Evolutionary conservation across 2,888 invertebrate species (phyloP), one percentile per base, ranked within the genome.

Genomic region (Geotrupes spiniger): DNA sequence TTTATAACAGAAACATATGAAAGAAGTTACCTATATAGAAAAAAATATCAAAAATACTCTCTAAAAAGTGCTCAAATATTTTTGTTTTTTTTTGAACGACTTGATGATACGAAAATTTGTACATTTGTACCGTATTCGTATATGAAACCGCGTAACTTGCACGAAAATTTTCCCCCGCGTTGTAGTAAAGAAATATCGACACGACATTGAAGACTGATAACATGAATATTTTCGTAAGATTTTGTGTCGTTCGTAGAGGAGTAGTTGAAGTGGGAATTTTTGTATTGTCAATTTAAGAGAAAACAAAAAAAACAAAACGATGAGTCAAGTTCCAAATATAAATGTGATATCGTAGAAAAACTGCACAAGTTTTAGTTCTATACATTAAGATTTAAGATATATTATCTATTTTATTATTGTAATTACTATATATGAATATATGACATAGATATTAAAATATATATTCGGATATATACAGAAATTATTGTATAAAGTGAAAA

Each of bases 291-390:
- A 42, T 48, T 42, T 48, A 29, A 38, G 37, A 42, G 28, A 15
- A 29, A 31, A 27, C 16, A 16, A 14, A 14, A 43, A 43, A 26
- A 36, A 40, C n/a, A 46, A 21, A 37, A 28, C 15, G 16, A 54
- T 54, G 53, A 59, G 55, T 52, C 53, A 59, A 56, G 53, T 57
- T 57, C 53, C 56, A 59, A 57, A 57, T 56, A 54, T 54, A 56
- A 63, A 65, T 71, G 70, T 71, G 70, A 71, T 71, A 71, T 67
- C 60, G 65, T 69, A 67, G 66, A 66, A 65, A 68, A 64, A 60
- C 64, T 66, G 62, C 63, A 61, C 59, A 68, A 62, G 65, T 67
- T 65, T 65, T 67, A 65, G 64, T 68, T 64, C 29, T 52, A 46
- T 45, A 42, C 45, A 46, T 37, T 45, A 54, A n/a, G n/a, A n/a